Evolutionary conservation across 2,797 vertebrate genomes (phyloP).

Genomic region (Hypotaenidia philippensis): DNA sequence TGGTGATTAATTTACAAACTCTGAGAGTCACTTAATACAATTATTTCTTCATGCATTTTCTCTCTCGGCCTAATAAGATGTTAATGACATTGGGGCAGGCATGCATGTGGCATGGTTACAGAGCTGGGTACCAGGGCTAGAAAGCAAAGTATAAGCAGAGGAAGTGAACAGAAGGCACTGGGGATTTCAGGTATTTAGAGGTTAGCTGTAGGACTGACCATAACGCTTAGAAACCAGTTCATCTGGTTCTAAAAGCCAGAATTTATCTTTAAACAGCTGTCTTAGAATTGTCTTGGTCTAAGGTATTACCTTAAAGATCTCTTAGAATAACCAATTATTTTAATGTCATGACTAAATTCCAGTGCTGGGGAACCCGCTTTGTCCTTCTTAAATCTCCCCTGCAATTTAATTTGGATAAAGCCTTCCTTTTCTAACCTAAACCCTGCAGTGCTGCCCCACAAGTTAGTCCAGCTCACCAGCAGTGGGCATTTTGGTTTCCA

Average conservation of each 20-base stretch:
- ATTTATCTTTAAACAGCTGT: neutral
- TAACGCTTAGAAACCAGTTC: neutral
- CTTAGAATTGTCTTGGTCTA: neutral
- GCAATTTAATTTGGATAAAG: neutral
- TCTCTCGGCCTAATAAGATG: slow-evolving; percentile 66
- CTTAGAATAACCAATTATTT: neutral
- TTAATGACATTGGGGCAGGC: slow-evolving; percentile 59
- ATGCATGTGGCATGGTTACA: slow-evolving; percentile 17
- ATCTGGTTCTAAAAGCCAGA: neutral
- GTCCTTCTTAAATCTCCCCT: neutral
- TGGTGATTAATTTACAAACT: slow-evolving; percentile 77
- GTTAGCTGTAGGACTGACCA: neutral
- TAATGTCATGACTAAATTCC: neutral
- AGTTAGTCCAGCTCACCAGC: neutral
- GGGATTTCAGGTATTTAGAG: neutral
- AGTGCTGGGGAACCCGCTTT: neutral
- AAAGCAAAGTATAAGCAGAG: neutral
- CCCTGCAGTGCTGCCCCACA: neutral
- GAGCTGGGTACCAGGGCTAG: neutral
- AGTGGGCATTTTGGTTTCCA: neutral
- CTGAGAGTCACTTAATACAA: slow-evolving; percentile 71
- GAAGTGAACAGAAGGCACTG: neutral
- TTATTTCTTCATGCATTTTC: slow-evolving; percentile 73
- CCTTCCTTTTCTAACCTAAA: neutral
- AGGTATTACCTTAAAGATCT: neutral